phyloP scores from a whole-genome alignment of 2,888 invertebrate genomes.

The Acanthosoma haemorrhoidale region DNA sequence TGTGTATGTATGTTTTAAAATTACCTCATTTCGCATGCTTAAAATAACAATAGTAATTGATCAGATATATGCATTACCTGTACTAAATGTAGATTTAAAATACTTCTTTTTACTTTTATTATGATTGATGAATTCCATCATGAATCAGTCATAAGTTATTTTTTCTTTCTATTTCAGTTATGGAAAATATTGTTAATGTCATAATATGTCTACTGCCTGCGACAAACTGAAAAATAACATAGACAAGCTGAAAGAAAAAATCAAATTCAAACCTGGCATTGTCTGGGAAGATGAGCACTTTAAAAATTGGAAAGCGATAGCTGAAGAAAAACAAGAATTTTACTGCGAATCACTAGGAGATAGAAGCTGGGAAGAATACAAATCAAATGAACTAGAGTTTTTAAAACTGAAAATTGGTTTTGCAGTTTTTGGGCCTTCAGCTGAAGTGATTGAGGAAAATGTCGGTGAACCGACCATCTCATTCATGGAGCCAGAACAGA shows the following conservation, averaged over 20 bases:
- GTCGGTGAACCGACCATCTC: not conserved
- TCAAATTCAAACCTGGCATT: not conserved
- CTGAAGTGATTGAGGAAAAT: not conserved
- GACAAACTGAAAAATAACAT: not conserved
- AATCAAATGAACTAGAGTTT: not conserved
- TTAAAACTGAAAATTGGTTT: slow-evolving; percentile 20
- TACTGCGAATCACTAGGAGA: not conserved
- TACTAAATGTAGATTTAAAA: too few species aligned
- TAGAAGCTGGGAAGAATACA: slow-evolving; percentile 13
- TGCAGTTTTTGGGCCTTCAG: not conserved
- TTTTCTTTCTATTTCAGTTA: too few species aligned
- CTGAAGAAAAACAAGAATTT: slow-evolving; percentile 22
- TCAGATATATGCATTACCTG: too few species aligned
- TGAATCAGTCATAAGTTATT: too few species aligned
- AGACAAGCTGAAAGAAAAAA: not conserved
- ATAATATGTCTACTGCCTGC: not conserved
- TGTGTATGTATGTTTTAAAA: too few species aligned
- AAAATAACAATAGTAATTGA: too few species aligned
- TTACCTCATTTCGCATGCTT: too few species aligned
- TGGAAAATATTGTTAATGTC: too few species aligned
- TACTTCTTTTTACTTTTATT: too few species aligned
- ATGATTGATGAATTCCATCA: too few species aligned
- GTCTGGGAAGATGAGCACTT: not conserved
- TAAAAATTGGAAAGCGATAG: slow-evolving; percentile 7
- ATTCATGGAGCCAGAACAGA: not conserved